These are phyloP conservation scores for human DNA, from an alignment of 2,113 vertebrate genomes.

Conservation along the genomic window GRCh38 chr4:91383501-91384000, in stretches of 20 bases:
- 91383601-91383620: background rate
- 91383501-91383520: background rate
- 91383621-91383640: background rate
- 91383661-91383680: background rate
- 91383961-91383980: background rate
- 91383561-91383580: background rate
- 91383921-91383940: background rate
- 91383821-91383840: background rate
- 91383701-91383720: background rate
- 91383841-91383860: background rate
- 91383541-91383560: background rate
- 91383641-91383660: background rate
- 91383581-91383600: background rate
- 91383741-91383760: background rate
- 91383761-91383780: background rate
- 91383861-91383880: background rate
- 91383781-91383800: background rate
- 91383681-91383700: background rate
- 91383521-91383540: background rate
- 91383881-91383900: background rate
- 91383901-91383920: background rate
- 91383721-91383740: background rate
- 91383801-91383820: background rate
- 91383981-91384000: background rate
- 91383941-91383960: background rate